Conservation (phyloP, 1,140 invertebrate genomes). For the Bicyclus anynana region DNA sequence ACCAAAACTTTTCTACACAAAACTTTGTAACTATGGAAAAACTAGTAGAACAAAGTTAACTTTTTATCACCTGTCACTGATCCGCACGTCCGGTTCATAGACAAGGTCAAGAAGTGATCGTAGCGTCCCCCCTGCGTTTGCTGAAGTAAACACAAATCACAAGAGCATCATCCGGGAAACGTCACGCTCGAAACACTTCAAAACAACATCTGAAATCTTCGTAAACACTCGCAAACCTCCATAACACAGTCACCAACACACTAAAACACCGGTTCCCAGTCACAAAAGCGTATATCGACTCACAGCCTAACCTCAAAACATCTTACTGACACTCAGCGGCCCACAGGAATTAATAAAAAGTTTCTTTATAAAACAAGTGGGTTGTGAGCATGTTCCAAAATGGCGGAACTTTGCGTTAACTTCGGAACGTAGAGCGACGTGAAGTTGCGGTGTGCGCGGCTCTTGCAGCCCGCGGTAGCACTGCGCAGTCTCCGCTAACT, state of each 20-base stretch:
- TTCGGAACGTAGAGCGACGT: constrained; percentile 76
- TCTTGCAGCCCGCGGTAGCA: constrained; percentile 44
- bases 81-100: constrained; percentile 40
- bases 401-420: constrained; percentile 78
- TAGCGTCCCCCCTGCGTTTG: constrained; percentile 49
- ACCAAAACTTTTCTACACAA: constrained; percentile 55
- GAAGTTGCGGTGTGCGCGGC: constrained; percentile 74
- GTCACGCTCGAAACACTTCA: constrained; percentile 68
- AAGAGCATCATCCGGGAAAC: constrained; percentile 59
- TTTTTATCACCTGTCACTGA: constrained; percentile 60
- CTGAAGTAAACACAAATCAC: constrained; percentile 71
- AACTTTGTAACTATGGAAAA: constrained; percentile 56
- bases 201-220: constrained; percentile 68
- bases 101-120: constrained; percentile 52
- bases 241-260: constrained; percentile 36
- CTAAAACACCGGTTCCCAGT: constrained; percentile 45
- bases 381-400: constrained; percentile 79
- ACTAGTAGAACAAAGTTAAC: constrained; percentile 57
- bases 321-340: constrained; percentile 76
- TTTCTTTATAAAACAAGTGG: constrained; percentile 79
- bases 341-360: constrained; percentile 79
- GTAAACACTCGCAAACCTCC: constrained; percentile 50
- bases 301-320: constrained; percentile 74
- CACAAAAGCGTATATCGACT: constrained; percentile 61
- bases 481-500: constrained; percentile 67